phyloP scores from a whole-genome alignment of 1,140 invertebrate genomes.

The Caenorhabditis remanei region DNA sequence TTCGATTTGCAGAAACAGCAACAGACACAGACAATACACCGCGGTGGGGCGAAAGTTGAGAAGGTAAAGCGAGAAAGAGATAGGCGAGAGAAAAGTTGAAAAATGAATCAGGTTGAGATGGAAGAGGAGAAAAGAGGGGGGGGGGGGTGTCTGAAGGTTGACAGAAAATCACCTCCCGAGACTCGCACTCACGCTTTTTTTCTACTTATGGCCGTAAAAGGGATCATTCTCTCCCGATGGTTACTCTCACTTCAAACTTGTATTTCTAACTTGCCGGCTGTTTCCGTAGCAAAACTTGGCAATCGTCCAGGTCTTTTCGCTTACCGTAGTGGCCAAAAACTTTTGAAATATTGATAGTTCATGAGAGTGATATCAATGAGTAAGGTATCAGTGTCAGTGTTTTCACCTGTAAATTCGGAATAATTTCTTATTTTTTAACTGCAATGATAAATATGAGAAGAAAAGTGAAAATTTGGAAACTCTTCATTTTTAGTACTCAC shows the following conservation, averaged over 20 bases:
- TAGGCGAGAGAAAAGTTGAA: conserved; percentile 38
- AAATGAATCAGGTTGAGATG: conserved; percentile 44
- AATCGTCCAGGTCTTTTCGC: too few species aligned
- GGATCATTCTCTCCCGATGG: background rate
- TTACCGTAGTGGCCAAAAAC: too few species aligned
- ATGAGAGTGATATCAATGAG: too few species aligned
- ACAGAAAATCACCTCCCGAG: conserved; percentile 14
- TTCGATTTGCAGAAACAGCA: conserved; percentile 26
- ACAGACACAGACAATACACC: conserved; percentile 25
- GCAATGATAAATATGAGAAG: too few species aligned
- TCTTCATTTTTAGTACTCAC: too few species aligned
- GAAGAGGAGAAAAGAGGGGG: background rate
- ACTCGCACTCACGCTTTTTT: background rate
- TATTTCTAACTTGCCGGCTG: background rate
- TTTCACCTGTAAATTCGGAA: too few species aligned
- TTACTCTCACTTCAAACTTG: conserved; percentile 9
- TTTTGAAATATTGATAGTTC: too few species aligned
- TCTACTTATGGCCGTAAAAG: background rate
- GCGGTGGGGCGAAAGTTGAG: background rate
- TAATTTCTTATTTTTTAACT: too few species aligned
- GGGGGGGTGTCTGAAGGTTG: conserved; percentile 8
- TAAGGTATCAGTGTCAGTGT: too few species aligned
- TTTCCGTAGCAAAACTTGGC: background rate
- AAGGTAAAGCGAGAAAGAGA: background rate
- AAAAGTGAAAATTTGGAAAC: too few species aligned